A percentile compares a stretch with the other conserved stretches of the same genome.
These are phyloP conservation scores for Callocephalon fimbriatum DNA, from an alignment of 2,113 vertebrate species.

Conservation along the genomic window DNA sequence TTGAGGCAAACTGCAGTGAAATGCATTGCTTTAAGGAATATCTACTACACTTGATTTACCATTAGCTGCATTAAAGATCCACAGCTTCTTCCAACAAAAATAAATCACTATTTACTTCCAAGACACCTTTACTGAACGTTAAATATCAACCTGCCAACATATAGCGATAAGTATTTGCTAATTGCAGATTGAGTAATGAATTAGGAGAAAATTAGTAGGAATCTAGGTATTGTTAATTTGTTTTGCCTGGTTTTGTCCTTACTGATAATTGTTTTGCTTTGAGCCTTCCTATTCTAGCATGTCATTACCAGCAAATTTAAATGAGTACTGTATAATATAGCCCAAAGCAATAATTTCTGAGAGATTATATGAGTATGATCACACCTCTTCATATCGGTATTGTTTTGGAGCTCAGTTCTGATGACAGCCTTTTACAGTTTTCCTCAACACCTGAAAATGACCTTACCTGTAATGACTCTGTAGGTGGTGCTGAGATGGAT, in stretches of 20 bases:
- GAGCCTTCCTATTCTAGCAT: not conserved
- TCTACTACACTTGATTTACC: not conserved
- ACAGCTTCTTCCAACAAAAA: not conserved
- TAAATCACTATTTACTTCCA: not conserved
- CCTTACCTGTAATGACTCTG: slow-evolving; percentile 72
- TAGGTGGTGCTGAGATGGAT: not conserved
- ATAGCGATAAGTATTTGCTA: not conserved
- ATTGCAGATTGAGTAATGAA: not conserved
- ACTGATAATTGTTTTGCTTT: not conserved
- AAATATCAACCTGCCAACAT: not conserved
- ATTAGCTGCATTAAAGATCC: not conserved
- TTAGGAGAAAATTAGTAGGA: not conserved
- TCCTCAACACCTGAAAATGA: not conserved
- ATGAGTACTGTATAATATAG: not conserved
- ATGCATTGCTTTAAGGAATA: not conserved
- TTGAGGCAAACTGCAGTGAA: not conserved
- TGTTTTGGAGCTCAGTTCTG: not conserved
- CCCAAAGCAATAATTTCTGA: not conserved
- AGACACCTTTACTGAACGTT: not conserved
- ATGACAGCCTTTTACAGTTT: not conserved
- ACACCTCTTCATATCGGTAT: not conserved
- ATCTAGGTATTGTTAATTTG: not conserved
- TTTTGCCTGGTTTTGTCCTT: not conserved
- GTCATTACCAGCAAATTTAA: not conserved
- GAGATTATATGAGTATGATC: not conserved